These are phyloP conservation scores for Pitangus sulphuratus DNA, from an alignment of 2,797 vertebrate species.

Conservation along the genomic window DNA sequence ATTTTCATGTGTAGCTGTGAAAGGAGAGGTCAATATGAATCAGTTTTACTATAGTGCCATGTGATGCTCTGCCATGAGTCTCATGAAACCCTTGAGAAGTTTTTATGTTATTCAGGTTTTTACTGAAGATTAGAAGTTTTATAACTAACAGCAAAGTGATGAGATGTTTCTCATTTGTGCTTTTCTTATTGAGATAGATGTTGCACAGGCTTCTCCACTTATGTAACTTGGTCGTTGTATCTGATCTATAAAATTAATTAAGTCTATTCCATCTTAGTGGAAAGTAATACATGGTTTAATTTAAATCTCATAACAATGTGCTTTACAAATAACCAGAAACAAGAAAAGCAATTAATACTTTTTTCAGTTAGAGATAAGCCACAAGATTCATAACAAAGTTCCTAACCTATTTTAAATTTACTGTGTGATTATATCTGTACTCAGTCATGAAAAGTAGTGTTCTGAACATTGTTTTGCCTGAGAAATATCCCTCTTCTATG, in stretches of 20 bases:
- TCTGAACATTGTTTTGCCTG: not conserved
- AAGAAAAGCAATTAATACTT: not conserved
- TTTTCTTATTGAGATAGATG: not conserved
- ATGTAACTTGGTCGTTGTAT: not conserved
- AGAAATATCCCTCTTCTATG: not conserved
- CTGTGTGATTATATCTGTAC: not conserved
- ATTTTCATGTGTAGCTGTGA: not conserved
- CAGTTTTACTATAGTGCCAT: not conserved
- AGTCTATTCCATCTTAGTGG: not conserved
- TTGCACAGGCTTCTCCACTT: not conserved
- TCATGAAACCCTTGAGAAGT: not conserved
- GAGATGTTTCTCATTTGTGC: not conserved
- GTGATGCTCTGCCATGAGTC: not conserved
- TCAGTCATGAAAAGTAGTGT: not conserved
- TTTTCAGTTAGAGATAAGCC: not conserved
- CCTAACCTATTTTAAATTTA: not conserved
- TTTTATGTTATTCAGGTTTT: not conserved
- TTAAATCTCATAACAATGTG: not conserved
- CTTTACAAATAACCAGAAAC: not conserved
- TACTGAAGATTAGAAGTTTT: not conserved
- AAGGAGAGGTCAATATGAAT: not conserved
- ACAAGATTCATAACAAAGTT: not conserved
- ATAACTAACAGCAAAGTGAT: not conserved
- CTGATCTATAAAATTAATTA: not conserved
- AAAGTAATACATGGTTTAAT: not conserved